These are phyloP conservation scores for Takifugu flavidus DNA, from an alignment of 2,113 vertebrate genomes.

Conservation along the genomic window DNA sequence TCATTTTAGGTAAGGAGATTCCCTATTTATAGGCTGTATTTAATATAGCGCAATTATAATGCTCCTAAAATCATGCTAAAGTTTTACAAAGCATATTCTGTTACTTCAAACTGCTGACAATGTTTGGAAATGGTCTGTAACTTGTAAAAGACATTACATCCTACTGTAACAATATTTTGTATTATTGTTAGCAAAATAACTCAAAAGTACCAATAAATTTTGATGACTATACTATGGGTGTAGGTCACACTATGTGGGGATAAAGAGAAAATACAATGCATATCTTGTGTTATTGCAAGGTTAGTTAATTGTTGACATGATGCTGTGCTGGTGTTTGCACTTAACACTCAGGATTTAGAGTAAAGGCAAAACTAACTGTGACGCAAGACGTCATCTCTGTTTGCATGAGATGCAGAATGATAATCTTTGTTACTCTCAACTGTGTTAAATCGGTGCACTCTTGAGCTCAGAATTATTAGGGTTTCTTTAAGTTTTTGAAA, in stretches of 20 bases:
- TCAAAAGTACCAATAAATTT: too few species aligned
- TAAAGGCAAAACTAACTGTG: slow-evolving; percentile 14
- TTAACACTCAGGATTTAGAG: slow-evolving; percentile 3
- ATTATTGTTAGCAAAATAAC: too few species aligned
- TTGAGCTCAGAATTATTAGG: background rate
- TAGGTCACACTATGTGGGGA: too few species aligned
- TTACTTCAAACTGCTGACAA: background rate
- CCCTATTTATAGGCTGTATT: too few species aligned
- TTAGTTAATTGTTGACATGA: slow-evolving; percentile 1
- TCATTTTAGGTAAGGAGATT: background rate
- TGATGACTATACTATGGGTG: too few species aligned
- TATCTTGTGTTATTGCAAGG: too few species aligned
- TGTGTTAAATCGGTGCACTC: background rate
- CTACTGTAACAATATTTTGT: too few species aligned
- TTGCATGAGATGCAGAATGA: slow-evolving; percentile 3
- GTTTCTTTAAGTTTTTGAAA: background rate
- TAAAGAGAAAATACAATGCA: too few species aligned
- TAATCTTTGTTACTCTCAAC: background rate
- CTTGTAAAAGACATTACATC: background rate
- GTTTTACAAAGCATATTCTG: background rate
- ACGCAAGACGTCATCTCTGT: slow-evolving; percentile 21
- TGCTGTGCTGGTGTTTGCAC: background rate
- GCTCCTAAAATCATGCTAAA: background rate
- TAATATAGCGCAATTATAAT: too few species aligned
- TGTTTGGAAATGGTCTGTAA: background rate